Conservation (phyloP, 2,888 invertebrate species). For the Nephrotoma guestfalica region DNA sequence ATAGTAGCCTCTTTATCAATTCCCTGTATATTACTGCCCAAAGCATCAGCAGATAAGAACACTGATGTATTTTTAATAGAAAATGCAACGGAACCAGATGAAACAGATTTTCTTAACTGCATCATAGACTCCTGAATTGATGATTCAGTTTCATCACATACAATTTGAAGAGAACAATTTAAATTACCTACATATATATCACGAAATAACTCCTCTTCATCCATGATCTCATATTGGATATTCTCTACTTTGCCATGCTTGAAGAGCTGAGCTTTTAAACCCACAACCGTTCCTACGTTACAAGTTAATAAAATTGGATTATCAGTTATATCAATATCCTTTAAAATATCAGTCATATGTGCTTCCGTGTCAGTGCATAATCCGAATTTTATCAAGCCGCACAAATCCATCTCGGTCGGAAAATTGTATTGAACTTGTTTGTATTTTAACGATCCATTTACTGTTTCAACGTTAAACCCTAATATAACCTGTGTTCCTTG, state of each 20-base stretch:
- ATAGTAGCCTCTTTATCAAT: constrained; percentile 37
- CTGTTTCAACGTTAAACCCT: constrained; percentile 48
- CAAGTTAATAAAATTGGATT: constrained; percentile 55
- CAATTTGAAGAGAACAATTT: constrained; percentile 47
- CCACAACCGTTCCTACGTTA: constrained; percentile 38
- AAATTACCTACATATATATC: constrained; percentile 57
- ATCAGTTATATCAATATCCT: constrained; percentile 65
- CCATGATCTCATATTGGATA: constrained; percentile 46
- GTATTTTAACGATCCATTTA: constrained; percentile 36
- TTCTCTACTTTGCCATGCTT: constrained; percentile 57
- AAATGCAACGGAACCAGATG: constrained; percentile 59
- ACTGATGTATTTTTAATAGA: constrained; percentile 47
- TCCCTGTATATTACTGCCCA: constrained; percentile 40
- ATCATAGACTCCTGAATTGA: constrained; percentile 47
- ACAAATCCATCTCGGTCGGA: constrained; percentile 63
- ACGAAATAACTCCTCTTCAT: constrained; percentile 45
- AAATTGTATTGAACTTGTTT: constrained; percentile 43
- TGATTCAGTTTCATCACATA: constrained; percentile 41
- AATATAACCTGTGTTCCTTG: constrained; percentile 54
- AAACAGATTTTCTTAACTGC: constrained; percentile 49
- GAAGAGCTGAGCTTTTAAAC: constrained; percentile 49
- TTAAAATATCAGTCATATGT: constrained; percentile 44
- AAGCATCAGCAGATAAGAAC: constrained; percentile 47
- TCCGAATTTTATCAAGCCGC: constrained; percentile 55
- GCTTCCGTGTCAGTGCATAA: constrained; percentile 43